phyloP scores from a whole-genome alignment of 1,140 invertebrate genomes.

The Listronotus bonariensis region DNA sequence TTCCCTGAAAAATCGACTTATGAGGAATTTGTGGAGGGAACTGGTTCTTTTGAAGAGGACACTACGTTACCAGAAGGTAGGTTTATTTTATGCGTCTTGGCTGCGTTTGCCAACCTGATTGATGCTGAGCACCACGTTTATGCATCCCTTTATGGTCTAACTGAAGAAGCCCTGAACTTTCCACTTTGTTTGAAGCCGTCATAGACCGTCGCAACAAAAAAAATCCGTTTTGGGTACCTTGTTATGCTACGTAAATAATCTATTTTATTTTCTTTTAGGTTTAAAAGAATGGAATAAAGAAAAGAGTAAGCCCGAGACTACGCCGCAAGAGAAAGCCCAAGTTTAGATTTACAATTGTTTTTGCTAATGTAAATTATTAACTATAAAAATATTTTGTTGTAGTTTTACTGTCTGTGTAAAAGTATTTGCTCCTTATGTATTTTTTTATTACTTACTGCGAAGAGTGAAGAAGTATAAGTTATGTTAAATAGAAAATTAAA shows the following conservation, averaged over 20 bases:
- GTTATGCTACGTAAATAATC: too few species aligned
- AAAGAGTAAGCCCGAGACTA: constrained; percentile 39
- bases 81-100: not conserved
- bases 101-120: not conserved
- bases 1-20: constrained; percentile 99
- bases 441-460: constrained; percentile 29
- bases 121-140: too few species aligned
- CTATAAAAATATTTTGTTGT: constrained; percentile 8
- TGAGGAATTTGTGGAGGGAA: constrained; percentile 99
- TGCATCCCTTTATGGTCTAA: too few species aligned
- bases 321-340: constrained; percentile 10
- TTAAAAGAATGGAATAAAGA: constrained; percentile 93
- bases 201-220: too few species aligned
- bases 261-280: constrained; percentile 17
- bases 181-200: too few species aligned
- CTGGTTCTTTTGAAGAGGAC: constrained; percentile 97
- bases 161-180: too few species aligned
- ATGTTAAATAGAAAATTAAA: constrained; percentile 4
- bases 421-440: constrained; percentile 26
- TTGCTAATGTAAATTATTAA: not conserved
- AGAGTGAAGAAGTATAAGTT: constrained; percentile 29
- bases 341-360: constrained; percentile 10
- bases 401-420: constrained; percentile 13
- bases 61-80: constrained; percentile 91
- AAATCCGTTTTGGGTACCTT: too few species aligned